Evolutionary conservation across 2,888 invertebrate genomes (phyloP), one percentile per base, ranked within the genome.

Genomic region (Plagodis dolabraria): DNA sequence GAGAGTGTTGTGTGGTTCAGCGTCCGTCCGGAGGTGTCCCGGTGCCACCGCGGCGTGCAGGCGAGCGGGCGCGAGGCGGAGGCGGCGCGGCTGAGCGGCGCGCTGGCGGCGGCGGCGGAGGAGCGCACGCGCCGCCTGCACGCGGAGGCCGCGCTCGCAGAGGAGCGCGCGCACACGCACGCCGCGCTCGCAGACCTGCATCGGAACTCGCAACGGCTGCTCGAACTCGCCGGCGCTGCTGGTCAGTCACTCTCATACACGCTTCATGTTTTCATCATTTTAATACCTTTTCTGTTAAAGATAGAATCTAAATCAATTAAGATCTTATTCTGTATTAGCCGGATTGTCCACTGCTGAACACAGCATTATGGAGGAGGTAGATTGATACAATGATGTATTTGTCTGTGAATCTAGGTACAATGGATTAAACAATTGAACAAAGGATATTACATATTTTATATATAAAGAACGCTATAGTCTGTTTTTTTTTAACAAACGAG

Each of bases 121-220:
- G 90, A 96, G 67, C 93, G 94, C 60, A 89, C 86, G 46, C 94
- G 94, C 63, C 77, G 95, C 33, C 79, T 83, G 56, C 93, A 93
- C 65, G 90, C 94, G 49, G 95, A 95, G 74, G 84, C 93, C 48
- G 93, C 94, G 69, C 84, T 96, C 68, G 94, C 94, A 43, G 95
- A 95, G 10, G 97, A 97, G 74, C 93, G 94, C 4, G 94, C 95
- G 8, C 96, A 96, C 59, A 94, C 97, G 55, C 93, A 95, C n/a
- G 95, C 95, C 5, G 95, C 96, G 58, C 94, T 95, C 74, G 94
- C 95, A 11, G 96, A 97, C 82, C 86, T 97, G 47, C 95, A 96
- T 70, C 92, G 94, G 65, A 97, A 97, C 80, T 95, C 96, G 22
- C 95, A 95, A 73, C 90, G 96, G 52, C 94, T 97, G 44, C 87